Evolutionary conservation across 2,888 invertebrate species (phyloP).

Genomic region (Thecophora atra): DNA sequence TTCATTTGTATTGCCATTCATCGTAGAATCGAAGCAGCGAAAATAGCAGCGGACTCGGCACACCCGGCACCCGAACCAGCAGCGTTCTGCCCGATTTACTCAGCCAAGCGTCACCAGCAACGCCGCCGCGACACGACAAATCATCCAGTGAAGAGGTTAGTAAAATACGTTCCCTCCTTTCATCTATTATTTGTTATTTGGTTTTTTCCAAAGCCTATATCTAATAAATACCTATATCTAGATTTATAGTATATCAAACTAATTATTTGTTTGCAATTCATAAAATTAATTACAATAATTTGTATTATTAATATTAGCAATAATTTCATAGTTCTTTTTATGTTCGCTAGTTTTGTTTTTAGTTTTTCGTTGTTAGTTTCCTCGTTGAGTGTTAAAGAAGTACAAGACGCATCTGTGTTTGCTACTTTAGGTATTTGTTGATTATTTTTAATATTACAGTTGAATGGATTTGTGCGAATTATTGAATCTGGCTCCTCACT

Average conservation of each 20-base stretch:
- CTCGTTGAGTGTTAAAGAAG: neutral
- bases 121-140: slow-evolving; percentile 89
- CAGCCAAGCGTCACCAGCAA: slow-evolving; percentile 87
- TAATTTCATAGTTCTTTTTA: neutral
- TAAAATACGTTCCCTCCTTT: slow-evolving; percentile 35
- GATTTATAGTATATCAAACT: neutral
- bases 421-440: neutral
- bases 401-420: neutral
- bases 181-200: no score
- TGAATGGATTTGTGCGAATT: no score
- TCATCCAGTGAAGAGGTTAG: slow-evolving; percentile 95
- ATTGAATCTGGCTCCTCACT: no score
- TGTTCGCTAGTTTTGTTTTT: slow-evolving; percentile 1
- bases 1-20: slow-evolving; percentile 31
- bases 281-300: no score
- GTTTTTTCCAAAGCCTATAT: no score
- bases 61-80: slow-evolving; percentile 81
- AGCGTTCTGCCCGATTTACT: slow-evolving; percentile 95
- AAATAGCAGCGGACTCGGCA: slow-evolving; percentile 69
- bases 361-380: neutral
- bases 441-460: no score
- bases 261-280: no score
- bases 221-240: no score
- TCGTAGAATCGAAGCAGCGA: slow-evolving; percentile 62
- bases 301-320: neutral